Evolutionary conservation across 2,113 vertebrate genomes (phyloP).

Genomic region (Echinops telfairi): DNA sequence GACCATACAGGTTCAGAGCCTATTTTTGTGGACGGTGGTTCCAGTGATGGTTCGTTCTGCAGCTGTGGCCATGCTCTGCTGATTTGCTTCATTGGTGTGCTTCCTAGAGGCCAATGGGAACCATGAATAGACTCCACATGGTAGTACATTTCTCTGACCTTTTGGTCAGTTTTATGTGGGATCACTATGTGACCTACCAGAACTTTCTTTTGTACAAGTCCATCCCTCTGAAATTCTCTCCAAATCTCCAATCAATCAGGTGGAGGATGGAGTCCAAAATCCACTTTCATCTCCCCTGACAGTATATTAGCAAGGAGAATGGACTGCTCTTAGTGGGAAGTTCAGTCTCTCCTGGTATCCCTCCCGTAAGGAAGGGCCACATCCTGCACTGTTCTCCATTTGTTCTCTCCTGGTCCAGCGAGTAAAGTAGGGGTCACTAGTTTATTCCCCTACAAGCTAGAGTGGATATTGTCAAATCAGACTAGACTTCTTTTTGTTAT

Average conservation of each 20-base stretch:
- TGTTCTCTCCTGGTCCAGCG: not conserved
- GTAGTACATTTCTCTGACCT: not conserved
- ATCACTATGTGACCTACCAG: not conserved
- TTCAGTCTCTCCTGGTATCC: not conserved
- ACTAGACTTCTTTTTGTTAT: not conserved
- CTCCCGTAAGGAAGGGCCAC: not conserved
- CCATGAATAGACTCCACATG: not conserved
- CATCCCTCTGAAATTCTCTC: not conserved
- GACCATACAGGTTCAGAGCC: not conserved
- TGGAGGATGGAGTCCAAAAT: not conserved
- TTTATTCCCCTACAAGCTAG: not conserved
- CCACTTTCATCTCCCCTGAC: not conserved
- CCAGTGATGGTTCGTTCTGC: not conserved
- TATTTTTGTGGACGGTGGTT: not conserved
- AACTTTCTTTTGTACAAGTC: not conserved
- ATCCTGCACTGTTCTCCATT: not conserved
- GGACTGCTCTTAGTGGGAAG: not conserved
- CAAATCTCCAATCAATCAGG: not conserved
- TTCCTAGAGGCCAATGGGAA: not conserved
- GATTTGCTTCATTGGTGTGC: not conserved
- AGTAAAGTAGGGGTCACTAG: not conserved
- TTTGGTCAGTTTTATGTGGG: not conserved
- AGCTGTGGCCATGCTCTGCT: not conserved
- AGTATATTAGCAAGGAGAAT: not conserved
- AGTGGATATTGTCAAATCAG: not conserved